Conservation (phyloP, 2,888 invertebrate genomes). For the Sminthurides aquaticus region DNA sequence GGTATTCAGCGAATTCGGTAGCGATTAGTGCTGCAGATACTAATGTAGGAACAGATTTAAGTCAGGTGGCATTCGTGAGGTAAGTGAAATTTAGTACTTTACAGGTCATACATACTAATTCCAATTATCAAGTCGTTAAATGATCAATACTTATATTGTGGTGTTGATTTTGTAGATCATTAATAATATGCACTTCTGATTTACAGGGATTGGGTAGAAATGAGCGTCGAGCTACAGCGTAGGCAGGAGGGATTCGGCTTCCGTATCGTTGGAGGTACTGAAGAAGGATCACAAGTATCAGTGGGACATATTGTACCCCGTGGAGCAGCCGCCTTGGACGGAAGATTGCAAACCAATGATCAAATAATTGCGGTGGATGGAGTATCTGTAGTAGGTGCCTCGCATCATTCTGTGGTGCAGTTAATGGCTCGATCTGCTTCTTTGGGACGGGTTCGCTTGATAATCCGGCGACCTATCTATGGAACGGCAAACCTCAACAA, state of each 20-base stretch:
- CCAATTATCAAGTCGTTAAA: too few relatives aligned
- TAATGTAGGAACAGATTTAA: constrained; percentile 33
- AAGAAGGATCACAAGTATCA: constrained; percentile 91
- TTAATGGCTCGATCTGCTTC: constrained; percentile 82
- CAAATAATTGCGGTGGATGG: constrained; percentile 91
- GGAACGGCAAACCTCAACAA: constrained; percentile 18
- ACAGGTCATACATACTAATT: too few relatives aligned
- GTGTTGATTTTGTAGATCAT: background rate
- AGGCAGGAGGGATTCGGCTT: constrained; percentile 95
- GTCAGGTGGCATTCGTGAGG: constrained; percentile 28
- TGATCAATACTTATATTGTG: too few relatives aligned
- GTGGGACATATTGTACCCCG: constrained; percentile 95
- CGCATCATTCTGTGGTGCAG: constrained; percentile 88
- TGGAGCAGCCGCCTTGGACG: constrained; percentile 79
- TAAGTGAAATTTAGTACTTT: constrained; percentile 12
- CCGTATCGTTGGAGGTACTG: constrained; percentile 93
- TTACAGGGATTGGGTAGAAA: constrained; percentile 54
- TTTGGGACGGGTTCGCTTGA: constrained; percentile 75
- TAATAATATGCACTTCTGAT: background rate
- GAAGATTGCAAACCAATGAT: constrained; percentile 82
- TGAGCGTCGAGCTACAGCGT: constrained; percentile 73
- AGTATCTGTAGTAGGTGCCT: constrained; percentile 70
- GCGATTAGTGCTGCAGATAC: constrained; percentile 23
- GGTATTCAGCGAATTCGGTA: constrained; percentile 31
- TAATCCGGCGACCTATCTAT: constrained; percentile 55